phyloP scores from a whole-genome alignment of 2,888 invertebrate genomes.

The Epirrita christyi region DNA sequence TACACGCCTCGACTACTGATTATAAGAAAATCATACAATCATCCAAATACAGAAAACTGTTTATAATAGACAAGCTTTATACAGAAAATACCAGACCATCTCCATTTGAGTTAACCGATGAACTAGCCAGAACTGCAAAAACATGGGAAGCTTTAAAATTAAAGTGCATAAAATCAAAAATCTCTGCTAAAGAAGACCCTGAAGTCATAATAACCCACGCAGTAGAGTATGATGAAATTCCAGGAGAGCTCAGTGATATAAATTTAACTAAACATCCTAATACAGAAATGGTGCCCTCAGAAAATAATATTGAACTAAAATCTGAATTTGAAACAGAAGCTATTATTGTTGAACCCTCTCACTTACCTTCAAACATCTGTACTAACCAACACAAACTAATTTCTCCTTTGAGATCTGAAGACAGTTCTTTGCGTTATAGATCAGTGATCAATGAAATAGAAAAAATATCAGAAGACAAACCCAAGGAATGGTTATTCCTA shows the following conservation, averaged over 20 bases:
- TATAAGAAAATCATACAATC: slow-evolving; percentile 57
- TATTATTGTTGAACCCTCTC: slow-evolving; percentile 28
- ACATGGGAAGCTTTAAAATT: slow-evolving; percentile 54
- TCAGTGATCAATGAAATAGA: slow-evolving; percentile 20
- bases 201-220: slow-evolving; percentile 9
- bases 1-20: slow-evolving; percentile 52
- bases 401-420: slow-evolving; percentile 51
- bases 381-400: slow-evolving; percentile 61
- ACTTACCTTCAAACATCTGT: slow-evolving; percentile 51
- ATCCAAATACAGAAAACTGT: slow-evolving; percentile 54
- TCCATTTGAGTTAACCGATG: slow-evolving; percentile 64
- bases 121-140: slow-evolving; percentile 59
- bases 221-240: slow-evolving; percentile 30
- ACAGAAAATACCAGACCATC: slow-evolving; percentile 56
- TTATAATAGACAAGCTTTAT: slow-evolving; percentile 65
- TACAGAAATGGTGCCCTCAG: slow-evolving; percentile 51
- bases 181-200: slow-evolving; percentile 11
- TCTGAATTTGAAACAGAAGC: slow-evolving; percentile 37
- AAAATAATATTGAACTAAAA: slow-evolving; percentile 28
- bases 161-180: slow-evolving; percentile 31
- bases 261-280: slow-evolving; percentile 56
- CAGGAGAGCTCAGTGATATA: slow-evolving; percentile 38
- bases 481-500: slow-evolving; percentile 44
- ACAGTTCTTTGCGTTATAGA: slow-evolving; percentile 41
- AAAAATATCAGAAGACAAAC: slow-evolving; percentile 23